Base-by-base conservation (phyloP, 1,140 invertebrate genomes). In the Orchesella cincta region DNA sequence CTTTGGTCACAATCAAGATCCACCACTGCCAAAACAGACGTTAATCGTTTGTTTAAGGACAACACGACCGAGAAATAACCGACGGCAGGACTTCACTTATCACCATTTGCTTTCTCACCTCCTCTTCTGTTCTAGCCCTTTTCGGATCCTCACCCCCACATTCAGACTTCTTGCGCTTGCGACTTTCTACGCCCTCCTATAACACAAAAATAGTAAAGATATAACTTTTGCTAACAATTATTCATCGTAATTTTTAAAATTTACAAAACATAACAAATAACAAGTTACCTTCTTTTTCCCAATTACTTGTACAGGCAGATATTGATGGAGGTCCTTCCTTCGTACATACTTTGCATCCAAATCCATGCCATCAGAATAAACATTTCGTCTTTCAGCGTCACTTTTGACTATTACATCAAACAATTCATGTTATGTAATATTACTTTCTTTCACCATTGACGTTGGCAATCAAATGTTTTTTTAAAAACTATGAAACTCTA, bases 321-420 rank as follows among this genome's bases (percentile, higher is more conserved):
- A 84, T 36, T 81, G 54, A 16, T 67, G 35, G 18, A 86, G 52
- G 34, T 79, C 72, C 57, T 82, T 82, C 62, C 75, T 76, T 78
- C 77, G 83, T 0, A 89, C 88, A 83, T 91, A 87, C 78, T 87
- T 87, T 33, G 89, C 88, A 87, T 97, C 95, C 31, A 98, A 93
- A 81, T 91, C 90, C 94, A 96, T 97, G 12, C 94, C 94, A 67
- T 94, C 93, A 83, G 95, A 94, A 70, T 92, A 87, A 88, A 95
- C 90, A 83, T 92, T 93, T 46, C 92, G 92, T 83, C 91, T 86
- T 31, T 87, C 85, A 20, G 90, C 90, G 84, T 89, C 88, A 76
- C 88, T 87, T 79, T 92, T 84, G 86, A 91, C 91, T 93, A 83
- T 72, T 87, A 84, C 80, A 82, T 76, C 81, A 67, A 67, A 67